A percentile compares a stretch with the other conserved stretches of the same genome.
These are phyloP conservation scores for Eubasilissa splendida DNA, from an alignment of 2,888 invertebrate genomes.

Conservation along the genomic window DNA sequence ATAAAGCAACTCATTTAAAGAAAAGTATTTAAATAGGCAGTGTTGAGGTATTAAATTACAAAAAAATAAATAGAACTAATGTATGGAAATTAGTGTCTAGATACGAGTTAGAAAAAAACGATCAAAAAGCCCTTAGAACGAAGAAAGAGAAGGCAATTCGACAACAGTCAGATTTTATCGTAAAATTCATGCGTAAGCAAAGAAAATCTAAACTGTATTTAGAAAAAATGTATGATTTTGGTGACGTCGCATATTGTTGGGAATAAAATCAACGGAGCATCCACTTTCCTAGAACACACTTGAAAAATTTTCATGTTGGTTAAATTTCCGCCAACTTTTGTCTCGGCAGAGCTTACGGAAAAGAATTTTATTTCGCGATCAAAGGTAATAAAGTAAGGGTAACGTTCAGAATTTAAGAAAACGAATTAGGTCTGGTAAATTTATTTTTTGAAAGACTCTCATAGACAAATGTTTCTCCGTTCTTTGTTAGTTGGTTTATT, in stretches of 20 bases:
- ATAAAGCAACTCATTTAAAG: no score
- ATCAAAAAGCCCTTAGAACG: slow-evolving; percentile 24
- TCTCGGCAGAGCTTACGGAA: slow-evolving; percentile 15
- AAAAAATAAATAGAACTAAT: no score
- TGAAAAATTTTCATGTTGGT: slow-evolving; percentile 1
- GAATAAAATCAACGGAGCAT: slow-evolving; percentile 1
- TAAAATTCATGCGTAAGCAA: slow-evolving; percentile 21
- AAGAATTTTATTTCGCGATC: slow-evolving; percentile 23
- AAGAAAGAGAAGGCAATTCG: slow-evolving; percentile 8
- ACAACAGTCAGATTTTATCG: slow-evolving; percentile 24
- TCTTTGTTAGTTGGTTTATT: slow-evolving; percentile 12
- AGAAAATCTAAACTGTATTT: slow-evolving; percentile 7
- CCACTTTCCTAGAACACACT: slow-evolving; percentile 9
- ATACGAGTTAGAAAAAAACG: background rate
- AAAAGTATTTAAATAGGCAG: no score
- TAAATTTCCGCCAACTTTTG: slow-evolving; percentile 26
- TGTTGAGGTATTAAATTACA: no score
- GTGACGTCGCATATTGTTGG: slow-evolving; percentile 20
- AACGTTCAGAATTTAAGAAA: slow-evolving; percentile 18
- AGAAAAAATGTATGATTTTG: slow-evolving; percentile 22
- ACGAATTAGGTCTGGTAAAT: slow-evolving; percentile 20
- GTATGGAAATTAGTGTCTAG: slow-evolving; percentile 7
- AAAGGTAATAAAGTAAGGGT: slow-evolving; percentile 27
- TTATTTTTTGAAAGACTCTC: background rate
- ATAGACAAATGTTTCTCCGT: slow-evolving; percentile 1